Percentiles rank a stretch among this genome's conserved stretches.
phyloP scores from a whole-genome alignment of 2,888 invertebrate genomes.

The Hydroisotoma schaefferi region DNA sequence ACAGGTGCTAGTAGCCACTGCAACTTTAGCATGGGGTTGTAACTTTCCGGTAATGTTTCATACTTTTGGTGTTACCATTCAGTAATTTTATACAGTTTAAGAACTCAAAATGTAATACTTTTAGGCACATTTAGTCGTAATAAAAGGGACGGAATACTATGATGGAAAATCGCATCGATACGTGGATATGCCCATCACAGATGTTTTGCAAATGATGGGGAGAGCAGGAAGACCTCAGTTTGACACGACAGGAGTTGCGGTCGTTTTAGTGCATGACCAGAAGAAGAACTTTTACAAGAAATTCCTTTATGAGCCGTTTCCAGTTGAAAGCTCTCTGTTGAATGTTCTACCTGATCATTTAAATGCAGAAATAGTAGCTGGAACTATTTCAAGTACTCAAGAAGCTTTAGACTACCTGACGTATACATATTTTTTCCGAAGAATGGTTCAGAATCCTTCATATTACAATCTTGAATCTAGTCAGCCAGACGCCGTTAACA shows the following conservation, averaged over 20 bases:
- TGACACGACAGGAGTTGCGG: conserved; percentile 77
- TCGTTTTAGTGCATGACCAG: conserved; percentile 78
- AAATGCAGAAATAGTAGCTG: conserved; percentile 92
- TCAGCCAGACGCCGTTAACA: conserved; percentile 66
- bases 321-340: conserved; percentile 92
- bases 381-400: conserved; percentile 87
- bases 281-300: conserved; percentile 99
- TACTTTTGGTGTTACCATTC: no score
- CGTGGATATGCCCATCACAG: conserved; percentile 99
- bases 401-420: conserved; percentile 95
- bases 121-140: conserved; percentile 96
- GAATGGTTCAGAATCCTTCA: conserved; percentile 85
- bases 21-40: conserved; percentile 98
- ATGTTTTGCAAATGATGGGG: conserved; percentile 99
- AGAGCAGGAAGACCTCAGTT: conserved; percentile 96
- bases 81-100: no score
- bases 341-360: conserved; percentile 91
- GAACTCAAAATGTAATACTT: no score
- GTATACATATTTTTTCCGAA: conserved; percentile 96
- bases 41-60: no score
- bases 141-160: conserved; percentile 98
- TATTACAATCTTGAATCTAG: conserved; percentile 73
- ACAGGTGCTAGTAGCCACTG: conserved; percentile 87
- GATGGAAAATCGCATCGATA: conserved; percentile 95
- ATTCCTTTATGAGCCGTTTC: conserved; percentile 98